Percentiles rank a stretch among this genome's conserved stretches.
These are phyloP conservation scores for Chrysodeixis includens DNA, from an alignment of 2,888 invertebrate genomes.

Conservation along the genomic window DNA sequence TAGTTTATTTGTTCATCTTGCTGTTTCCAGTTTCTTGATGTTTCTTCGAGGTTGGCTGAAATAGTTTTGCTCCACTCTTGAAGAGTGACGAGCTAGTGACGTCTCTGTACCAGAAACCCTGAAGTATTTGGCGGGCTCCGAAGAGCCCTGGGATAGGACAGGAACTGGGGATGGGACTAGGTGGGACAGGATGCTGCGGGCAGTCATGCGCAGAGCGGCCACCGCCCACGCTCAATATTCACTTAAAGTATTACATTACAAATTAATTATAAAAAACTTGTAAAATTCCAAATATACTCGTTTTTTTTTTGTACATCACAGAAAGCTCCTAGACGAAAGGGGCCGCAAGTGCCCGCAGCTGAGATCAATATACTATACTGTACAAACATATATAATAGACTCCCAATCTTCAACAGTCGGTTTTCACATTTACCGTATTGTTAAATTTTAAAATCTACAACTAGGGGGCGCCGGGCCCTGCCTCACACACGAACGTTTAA, in stretches of 20 bases:
- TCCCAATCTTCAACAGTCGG: slow-evolving; percentile 84
- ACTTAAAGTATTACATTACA: slow-evolving; percentile 87
- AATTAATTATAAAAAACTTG: slow-evolving; percentile 89
- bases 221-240: slow-evolving; percentile 77
- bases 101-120: slow-evolving; percentile 63
- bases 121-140: slow-evolving; percentile 80
- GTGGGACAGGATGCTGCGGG: slow-evolving; percentile 79
- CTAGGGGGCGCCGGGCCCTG: slow-evolving; percentile 65
- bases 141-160: slow-evolving; percentile 76
- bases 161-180: slow-evolving; percentile 69
- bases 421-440: slow-evolving; percentile 77
- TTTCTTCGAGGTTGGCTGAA: slow-evolving; percentile 35
- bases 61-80: slow-evolving; percentile 61
- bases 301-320: slow-evolving; percentile 89
- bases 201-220: slow-evolving; percentile 71
- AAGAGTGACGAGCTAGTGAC: slow-evolving; percentile 63
- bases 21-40: background rate
- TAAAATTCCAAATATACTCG: slow-evolving; percentile 88
- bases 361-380: slow-evolving; percentile 86
- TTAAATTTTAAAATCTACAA: slow-evolving; percentile 84
- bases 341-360: slow-evolving; percentile 80
- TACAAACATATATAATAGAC: slow-evolving; percentile 84
- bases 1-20: background rate
- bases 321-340: slow-evolving; percentile 75
- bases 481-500: slow-evolving; percentile 56